Base-by-base conservation (phyloP, 2,113 vertebrate species). In the Cyanoramphus novaezelandiae region DNA sequence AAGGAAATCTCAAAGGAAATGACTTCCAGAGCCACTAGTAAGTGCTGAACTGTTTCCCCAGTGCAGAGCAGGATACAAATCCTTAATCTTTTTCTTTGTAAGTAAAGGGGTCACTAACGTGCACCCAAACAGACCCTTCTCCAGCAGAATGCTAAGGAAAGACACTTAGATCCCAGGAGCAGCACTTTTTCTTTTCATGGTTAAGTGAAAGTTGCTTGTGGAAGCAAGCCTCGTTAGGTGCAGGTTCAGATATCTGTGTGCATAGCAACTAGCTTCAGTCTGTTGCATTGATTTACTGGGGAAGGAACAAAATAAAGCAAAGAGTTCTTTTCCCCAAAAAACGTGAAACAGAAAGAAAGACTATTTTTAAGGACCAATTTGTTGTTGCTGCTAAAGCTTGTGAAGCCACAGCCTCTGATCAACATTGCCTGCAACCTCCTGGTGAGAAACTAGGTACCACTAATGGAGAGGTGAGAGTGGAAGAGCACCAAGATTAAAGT, bases 1-100 rank as follows among this genome's bases (percentile, higher is more conserved):
- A 93, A 79, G 65, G 84, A 92, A 92, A 69, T 64, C 91, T 94
- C 91, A 17, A 47, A 95, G 95, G 93, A 97, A 95, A 96, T 75
- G 5, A 95, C 69, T 96, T 89, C 80, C 82, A 94, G 86, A 96
- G 82, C 60, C 89, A 80, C 67, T 72, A 72, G 4, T 86, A 94
- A 94, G 71, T 72, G 80, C 70, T 90, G 72, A 93, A 91, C 75
- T 23, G 50, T 82, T 92, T 93, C 83, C 76, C 29, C 88, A 57
- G 75, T 43, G 77, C 76, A 85, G 28, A 94, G 59, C 65, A 80
- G 62, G 84, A 90, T 70, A 92, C 27, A 87, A 93, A 82, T 41
- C 84, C 91, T 91, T 78, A 52, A 55, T 90, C 65, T 74, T 78
- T 91, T 74, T 82, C 65, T 88, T 69, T 78, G 64, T 59, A 71